Conservation (phyloP, 2,797 vertebrate genomes). For the Clarias pachynema region DNA sequence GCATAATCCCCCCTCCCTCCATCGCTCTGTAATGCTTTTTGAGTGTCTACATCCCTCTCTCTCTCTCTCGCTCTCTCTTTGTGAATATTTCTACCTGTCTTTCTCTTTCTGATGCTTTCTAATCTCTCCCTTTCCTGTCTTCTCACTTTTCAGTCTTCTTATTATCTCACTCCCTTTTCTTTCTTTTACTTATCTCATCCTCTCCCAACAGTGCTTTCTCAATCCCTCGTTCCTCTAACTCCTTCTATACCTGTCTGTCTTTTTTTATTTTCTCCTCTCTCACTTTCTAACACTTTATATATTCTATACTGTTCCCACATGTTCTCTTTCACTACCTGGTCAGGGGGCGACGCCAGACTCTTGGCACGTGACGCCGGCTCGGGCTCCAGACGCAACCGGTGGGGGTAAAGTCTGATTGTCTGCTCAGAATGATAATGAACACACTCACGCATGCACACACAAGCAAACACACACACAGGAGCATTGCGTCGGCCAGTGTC, state of each 20-base stretch:
- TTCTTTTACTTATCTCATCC: not conserved
- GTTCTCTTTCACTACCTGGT: conserved; percentile 48
- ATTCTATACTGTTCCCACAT: conserved; percentile 33
- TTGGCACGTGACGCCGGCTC: conserved; percentile 77
- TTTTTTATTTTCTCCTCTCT: not conserved
- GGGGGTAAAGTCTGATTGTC: conserved; percentile 80
- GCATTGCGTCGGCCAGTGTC: conserved; percentile 11
- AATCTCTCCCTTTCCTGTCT: not conserved
- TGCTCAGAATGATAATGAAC: conserved; percentile 79
- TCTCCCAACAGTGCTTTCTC: not conserved
- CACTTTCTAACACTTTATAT: conserved; percentile 53
- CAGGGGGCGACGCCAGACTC: conserved; percentile 67
- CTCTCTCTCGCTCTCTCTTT: not conserved
- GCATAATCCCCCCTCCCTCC: not conserved
- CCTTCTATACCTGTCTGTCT: not conserved
- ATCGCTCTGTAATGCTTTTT: not conserved
- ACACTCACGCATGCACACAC: conserved; percentile 60
- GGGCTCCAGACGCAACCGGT: conserved; percentile 75
- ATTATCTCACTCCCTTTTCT: not conserved
- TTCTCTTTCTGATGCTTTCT: not conserved
- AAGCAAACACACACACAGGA: conserved; percentile 13
- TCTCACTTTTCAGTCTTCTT: not conserved
- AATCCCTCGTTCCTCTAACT: not conserved
- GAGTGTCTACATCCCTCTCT: not conserved
- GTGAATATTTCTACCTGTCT: not conserved